These are phyloP conservation scores for Carabus problematicus DNA, from an alignment of 2,888 invertebrate genomes.

Conservation along the genomic window DNA sequence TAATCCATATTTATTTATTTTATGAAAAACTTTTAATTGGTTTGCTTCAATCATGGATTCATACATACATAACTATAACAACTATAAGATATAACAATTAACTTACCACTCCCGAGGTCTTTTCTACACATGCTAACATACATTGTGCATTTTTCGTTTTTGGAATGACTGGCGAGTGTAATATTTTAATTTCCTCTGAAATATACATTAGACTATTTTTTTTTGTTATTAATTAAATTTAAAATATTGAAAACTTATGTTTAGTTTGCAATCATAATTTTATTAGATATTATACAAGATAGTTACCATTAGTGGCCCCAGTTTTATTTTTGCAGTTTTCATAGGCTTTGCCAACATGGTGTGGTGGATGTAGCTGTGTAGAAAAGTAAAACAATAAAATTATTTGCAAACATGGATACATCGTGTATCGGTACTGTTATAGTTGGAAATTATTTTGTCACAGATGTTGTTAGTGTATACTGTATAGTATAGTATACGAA, in stretches of 20 bases:
- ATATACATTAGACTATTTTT: background rate
- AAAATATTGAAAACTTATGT: background rate
- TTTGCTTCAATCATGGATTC: no score
- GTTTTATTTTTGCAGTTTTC: constrained; percentile 18
- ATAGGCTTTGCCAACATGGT: constrained; percentile 2
- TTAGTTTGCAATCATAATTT: no score
- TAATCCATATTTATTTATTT: no score
- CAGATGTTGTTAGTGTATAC: background rate
- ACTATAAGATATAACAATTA: constrained; percentile 1
- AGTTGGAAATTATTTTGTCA: no score
- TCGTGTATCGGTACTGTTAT: no score
- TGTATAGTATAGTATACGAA: background rate
- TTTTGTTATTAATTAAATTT: background rate
- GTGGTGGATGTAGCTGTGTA: constrained; percentile 5
- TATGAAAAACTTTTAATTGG: no score
- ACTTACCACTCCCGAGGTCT: constrained; percentile 23
- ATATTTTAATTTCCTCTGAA: constrained; percentile 16
- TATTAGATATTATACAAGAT: no score
- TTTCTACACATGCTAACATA: constrained; percentile 24
- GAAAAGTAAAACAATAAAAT: background rate
- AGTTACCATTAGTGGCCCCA: constrained; percentile 17
- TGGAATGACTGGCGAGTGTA: constrained; percentile 7
- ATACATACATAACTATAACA: background rate
- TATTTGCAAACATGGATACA: background rate
- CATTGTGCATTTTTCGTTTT: constrained; percentile 20